Conservation (phyloP, 2,797 vertebrate species). For the Muscicapa striata region DNA sequence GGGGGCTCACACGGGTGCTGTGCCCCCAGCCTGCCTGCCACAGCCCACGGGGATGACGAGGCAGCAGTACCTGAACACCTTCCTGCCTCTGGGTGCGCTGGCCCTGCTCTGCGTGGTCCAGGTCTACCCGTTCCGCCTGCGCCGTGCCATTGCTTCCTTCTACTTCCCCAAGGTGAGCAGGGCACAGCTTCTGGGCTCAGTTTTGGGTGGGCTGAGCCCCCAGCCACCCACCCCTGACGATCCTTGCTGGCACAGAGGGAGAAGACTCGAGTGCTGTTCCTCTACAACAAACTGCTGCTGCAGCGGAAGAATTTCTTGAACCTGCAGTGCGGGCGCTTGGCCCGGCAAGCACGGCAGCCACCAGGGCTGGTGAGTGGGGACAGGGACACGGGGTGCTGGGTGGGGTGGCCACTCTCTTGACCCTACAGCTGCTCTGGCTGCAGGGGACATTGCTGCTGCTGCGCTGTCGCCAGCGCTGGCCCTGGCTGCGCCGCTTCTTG, state of each 20-base stretch:
- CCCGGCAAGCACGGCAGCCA: background rate
- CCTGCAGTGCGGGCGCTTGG: background rate
- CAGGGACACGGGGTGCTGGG: background rate
- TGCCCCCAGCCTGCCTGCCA: conserved; percentile 54
- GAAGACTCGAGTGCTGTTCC: background rate
- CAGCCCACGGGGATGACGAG: conserved; percentile 66
- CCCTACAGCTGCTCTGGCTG: background rate
- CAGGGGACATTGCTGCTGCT: background rate
- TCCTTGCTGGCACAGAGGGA: background rate
- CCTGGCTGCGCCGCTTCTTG: background rate
- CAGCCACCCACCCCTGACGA: background rate
- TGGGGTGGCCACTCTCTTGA: background rate
- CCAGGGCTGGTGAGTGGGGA: background rate
- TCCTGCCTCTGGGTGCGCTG: conserved; percentile 64
- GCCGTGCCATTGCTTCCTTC: conserved; percentile 74
- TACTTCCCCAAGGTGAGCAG: conserved; percentile 1
- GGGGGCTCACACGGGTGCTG: accelerated
- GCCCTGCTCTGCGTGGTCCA: conserved; percentile 80
- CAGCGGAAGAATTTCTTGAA: background rate
- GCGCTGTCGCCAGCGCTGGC: background rate
- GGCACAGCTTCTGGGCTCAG: background rate
- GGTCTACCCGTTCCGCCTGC: conserved; percentile 84
- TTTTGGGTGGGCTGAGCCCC: background rate
- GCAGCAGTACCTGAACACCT: conserved; percentile 67
- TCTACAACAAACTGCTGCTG: conserved; percentile 1